A percentile compares a stretch with the other conserved stretches of the same genome.
phyloP scores from a whole-genome alignment of 2,888 invertebrate genomes.

The Amiota minor region DNA sequence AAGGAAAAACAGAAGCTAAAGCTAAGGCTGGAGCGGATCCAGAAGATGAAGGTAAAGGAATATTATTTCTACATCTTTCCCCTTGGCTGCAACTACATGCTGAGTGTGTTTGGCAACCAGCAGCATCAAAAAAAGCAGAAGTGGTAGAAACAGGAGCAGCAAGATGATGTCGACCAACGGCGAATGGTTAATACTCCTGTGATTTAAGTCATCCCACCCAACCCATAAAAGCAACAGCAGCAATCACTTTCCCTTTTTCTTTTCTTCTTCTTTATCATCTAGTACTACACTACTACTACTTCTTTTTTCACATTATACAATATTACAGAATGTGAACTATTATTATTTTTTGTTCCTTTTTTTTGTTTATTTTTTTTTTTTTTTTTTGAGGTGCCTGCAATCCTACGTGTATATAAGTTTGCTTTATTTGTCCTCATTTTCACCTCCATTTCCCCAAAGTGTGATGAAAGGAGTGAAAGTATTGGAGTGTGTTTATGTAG shows the following conservation, averaged over 20 bases:
- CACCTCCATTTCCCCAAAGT: conserved; percentile 26
- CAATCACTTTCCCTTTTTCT: no score
- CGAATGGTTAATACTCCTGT: no score
- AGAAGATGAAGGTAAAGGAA: background rate
- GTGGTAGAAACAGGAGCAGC: no score
- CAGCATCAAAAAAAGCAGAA: no score
- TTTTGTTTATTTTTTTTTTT: background rate
- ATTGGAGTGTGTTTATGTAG: background rate
- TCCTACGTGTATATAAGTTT: conserved; percentile 10
- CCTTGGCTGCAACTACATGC: background rate
- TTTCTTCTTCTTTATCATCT: no score
- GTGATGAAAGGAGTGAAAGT: background rate
- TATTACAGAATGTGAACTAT: no score
- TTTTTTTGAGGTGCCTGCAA: conserved; percentile 8
- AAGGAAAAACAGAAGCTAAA: background rate
- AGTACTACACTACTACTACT: no score
- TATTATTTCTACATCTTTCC: background rate
- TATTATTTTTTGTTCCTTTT: conserved; percentile 1
- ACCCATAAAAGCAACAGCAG: no score
- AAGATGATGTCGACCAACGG: no score
- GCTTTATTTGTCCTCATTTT: conserved; percentile 26
- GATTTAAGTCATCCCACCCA: no score
- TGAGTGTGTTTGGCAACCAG: no score
- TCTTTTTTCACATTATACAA: no score
- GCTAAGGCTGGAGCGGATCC: background rate